Percentiles rank a stretch among this genome's conserved stretches.
Evolutionary conservation across 2,113 vertebrate species (phyloP).

Genomic region (Muntiacus muntjak): DNA sequence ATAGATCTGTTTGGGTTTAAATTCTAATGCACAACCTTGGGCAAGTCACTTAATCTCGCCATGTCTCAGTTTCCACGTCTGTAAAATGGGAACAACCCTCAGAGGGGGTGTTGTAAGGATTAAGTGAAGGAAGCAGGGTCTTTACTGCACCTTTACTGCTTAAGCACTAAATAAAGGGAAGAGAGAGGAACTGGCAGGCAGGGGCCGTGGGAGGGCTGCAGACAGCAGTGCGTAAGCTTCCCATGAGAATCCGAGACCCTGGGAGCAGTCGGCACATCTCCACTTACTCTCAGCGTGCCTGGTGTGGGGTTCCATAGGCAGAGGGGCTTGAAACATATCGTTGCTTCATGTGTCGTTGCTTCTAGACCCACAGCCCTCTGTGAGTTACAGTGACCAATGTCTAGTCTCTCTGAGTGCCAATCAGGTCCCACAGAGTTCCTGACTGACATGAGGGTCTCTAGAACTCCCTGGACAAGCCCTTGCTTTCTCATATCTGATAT

Average conservation of each 20-base stretch:
- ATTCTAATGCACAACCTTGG: not conserved
- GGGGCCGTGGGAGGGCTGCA: not conserved
- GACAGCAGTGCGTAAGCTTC: not conserved
- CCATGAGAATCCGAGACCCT: not conserved
- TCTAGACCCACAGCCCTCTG: not conserved
- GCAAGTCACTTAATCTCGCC: not conserved
- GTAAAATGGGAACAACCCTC: not conserved
- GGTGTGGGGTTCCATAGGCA: not conserved
- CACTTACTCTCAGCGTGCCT: rapidly evolving
- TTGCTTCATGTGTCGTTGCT: too few relatives aligned
- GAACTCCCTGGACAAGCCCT: not conserved
- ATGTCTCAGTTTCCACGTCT: not conserved
- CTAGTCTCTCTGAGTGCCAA: not conserved
- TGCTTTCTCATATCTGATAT: not conserved
- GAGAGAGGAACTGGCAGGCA: not conserved
- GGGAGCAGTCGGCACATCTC: not conserved
- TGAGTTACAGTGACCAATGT: not conserved
- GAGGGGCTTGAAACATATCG: not conserved
- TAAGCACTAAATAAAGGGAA: not conserved
- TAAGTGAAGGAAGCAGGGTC: not conserved
- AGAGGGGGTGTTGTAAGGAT: not conserved
- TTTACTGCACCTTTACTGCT: not conserved
- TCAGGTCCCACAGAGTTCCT: not conserved
- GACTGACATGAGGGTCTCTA: not conserved
- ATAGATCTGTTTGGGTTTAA: not conserved